phyloP scores from a whole-genome alignment of 2,797 vertebrate species.

The Eospalax fontanierii region DNA sequence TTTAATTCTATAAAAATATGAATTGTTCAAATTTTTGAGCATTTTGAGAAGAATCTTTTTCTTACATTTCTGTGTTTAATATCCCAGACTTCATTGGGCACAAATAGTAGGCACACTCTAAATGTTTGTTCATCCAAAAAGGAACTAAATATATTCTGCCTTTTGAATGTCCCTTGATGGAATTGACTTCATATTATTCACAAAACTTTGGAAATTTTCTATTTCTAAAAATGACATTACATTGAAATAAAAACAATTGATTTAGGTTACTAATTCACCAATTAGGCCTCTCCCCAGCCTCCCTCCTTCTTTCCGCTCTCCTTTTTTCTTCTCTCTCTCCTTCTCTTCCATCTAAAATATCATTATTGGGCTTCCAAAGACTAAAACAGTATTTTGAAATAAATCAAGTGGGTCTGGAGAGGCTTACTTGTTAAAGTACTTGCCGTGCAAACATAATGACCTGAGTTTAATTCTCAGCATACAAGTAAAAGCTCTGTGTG shows the following conservation, averaged over 20 bases:
- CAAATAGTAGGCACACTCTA: background rate
- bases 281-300: background rate
- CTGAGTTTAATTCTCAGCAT: too few species aligned
- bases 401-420: background rate
- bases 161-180: conserved; percentile 1
- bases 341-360: background rate
- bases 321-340: too few species aligned
- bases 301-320: too few species aligned
- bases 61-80: background rate
- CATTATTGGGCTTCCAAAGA: conserved; percentile 15
- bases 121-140: background rate
- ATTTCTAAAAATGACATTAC: conserved; percentile 48
- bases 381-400: background rate
- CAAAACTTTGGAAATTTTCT: background rate
- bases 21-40: background rate
- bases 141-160: background rate
- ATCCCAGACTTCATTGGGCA: too few species aligned
- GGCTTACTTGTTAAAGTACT: too few species aligned
- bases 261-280: background rate
- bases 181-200: background rate
- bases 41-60: background rate
- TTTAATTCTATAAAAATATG: background rate
- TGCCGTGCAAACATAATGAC: too few species aligned
- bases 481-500: too few species aligned
- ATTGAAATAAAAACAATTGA: conserved; percentile 4